Evolutionary conservation across 1,140 invertebrate species (phyloP).

Genomic region (Drosophila equinoxialis): DNA sequence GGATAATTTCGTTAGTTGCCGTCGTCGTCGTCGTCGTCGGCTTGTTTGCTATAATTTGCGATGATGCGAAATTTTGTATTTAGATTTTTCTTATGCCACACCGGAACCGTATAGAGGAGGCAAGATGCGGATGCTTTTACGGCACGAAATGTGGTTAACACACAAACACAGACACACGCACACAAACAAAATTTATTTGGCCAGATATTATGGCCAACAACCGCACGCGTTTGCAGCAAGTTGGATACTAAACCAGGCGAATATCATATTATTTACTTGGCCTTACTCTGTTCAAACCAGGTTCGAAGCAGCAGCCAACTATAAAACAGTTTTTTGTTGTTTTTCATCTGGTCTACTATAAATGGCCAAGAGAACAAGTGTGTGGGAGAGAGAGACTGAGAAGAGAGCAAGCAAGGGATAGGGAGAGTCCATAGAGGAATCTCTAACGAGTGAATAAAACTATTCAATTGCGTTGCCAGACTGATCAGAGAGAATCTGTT

Average conservation of each 20-base stretch:
- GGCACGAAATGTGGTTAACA: constrained; percentile 36
- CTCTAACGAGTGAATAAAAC: not conserved
- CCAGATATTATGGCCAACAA: constrained; percentile 30
- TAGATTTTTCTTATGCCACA: constrained; percentile 47
- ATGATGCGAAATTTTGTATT: constrained; percentile 62
- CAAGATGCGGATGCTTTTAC: constrained; percentile 16
- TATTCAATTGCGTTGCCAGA: constrained; percentile 33
- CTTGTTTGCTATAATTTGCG: constrained; percentile 13
- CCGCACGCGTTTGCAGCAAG: constrained; percentile 63
- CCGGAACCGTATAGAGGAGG: constrained; percentile 49
- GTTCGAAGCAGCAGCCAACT: constrained; percentile 53
- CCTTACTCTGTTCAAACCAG: constrained; percentile 47
- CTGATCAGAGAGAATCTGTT: not conserved
- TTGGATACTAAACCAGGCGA: constrained; percentile 61
- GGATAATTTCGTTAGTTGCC: too few species aligned
- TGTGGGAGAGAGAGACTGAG: constrained; percentile 20
- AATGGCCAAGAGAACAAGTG: constrained; percentile 25
- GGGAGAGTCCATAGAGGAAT: constrained; percentile 13
- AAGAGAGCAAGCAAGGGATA: constrained; percentile 18
- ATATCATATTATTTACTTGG: constrained; percentile 39
- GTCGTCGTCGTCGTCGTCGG: too few species aligned
- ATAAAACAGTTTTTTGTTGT: not conserved
- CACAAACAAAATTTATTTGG: constrained; percentile 16
- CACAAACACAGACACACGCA: constrained; percentile 38
- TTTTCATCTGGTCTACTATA: constrained; percentile 12